Base-by-base conservation (phyloP, 2,888 invertebrate species). In the Girardia tigrina region DNA sequence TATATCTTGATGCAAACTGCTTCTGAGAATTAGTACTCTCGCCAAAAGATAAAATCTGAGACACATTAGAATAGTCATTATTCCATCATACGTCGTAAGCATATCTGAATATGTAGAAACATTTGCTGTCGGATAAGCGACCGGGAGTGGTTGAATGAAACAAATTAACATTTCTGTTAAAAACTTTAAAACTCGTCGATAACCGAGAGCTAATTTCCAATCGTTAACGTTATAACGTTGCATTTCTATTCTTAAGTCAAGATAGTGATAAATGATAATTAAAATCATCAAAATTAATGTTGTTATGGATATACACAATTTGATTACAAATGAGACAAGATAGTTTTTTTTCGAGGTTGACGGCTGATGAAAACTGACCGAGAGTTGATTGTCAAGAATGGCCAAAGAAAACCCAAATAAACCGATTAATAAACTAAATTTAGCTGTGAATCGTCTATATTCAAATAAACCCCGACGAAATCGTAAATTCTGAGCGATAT, bases 51-150 rank as follows among this genome's bases (percentile, higher is more conserved):
- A 56, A 56, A 56, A 56, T 56, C 56, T 4, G 4, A 56, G n/a
- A 56, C 56, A 56, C 56, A 56, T 56, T n/a, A 56, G 56, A 56
- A 56, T 56, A n/a, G 56, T 56, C 56, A 56, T 56, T 56, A 56
- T 56, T n/a, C 56, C 56, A 56, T 56, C 56, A 56, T 56, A 56
- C 23, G 4, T 56, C 20, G n/a, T 20, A 20, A 20, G 56, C 6
- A 6, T 56, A 12, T 4, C 8, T 8, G 56, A 56, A 56, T 56
- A 56, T 20, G 4, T 2, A 2, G 4, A 4, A 56, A 6, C 23
- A 16, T 4, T 56, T 8, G 23, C n/a, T n/a, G 56, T 20, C 4
- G n/a, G 56, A 56, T 56, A 56, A 56, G n/a, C 56, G 20, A 56
- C 56, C 4, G 56, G 56, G 4, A 56, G 23, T 20, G 56, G 56